These are phyloP conservation scores for Perithous albicinctus DNA, from an alignment of 2,888 invertebrate genomes.

Conservation along the genomic window DNA sequence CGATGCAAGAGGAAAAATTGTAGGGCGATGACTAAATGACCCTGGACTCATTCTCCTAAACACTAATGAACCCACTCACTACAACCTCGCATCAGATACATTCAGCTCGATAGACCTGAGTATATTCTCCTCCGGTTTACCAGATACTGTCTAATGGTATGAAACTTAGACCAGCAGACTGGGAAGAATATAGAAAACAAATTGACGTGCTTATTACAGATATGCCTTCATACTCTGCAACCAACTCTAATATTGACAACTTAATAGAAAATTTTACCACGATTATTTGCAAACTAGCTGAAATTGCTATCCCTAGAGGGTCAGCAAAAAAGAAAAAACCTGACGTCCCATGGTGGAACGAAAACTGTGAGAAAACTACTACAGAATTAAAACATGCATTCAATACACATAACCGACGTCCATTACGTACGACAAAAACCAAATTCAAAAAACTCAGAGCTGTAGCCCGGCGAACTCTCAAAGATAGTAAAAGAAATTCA, in stretches of 20 bases:
- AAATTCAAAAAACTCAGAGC: constrained; percentile 65
- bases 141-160: constrained; percentile 5
- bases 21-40: constrained; percentile 55
- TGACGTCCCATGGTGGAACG: constrained; percentile 64
- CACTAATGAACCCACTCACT: constrained; percentile 53
- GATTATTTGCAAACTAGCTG: constrained; percentile 2
- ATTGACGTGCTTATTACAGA: neutral
- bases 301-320: constrained; percentile 1
- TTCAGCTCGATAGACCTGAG: constrained; percentile 45
- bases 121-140: neutral
- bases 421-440: constrained; percentile 48
- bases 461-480: constrained; percentile 50
- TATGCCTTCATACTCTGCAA: no score
- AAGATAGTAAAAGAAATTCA: constrained; percentile 57
- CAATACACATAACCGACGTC: constrained; percentile 55
- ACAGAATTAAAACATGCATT: constrained; percentile 58
- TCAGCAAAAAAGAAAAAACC: neutral
- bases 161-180: no score
- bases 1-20: constrained; percentile 63
- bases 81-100: constrained; percentile 53
- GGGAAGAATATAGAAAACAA: no score
- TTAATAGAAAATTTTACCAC: neutral
- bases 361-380: constrained; percentile 43
- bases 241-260: no score
- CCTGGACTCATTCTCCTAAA: constrained; percentile 54